phyloP scores from a whole-genome alignment of 2,888 invertebrate genomes.

The Caenorhabditis sinica region DNA sequence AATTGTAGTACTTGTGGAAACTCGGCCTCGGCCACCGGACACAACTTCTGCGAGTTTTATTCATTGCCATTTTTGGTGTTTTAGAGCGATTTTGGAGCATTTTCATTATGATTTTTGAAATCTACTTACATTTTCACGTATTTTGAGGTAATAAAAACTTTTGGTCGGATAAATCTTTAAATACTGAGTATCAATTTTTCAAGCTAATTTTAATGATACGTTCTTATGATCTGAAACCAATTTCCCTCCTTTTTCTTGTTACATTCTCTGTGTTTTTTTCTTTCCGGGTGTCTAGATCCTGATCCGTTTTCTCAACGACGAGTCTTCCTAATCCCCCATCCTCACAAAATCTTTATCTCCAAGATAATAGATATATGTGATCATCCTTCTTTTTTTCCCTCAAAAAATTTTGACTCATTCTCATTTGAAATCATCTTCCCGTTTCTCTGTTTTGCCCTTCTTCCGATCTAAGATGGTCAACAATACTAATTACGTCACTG shows the following conservation, averaged over 20 bases:
- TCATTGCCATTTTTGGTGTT: no score
- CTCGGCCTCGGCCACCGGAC: no score
- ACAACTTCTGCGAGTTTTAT: no score
- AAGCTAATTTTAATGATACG: no score
- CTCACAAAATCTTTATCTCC: background rate
- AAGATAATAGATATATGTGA: slow-evolving; percentile 2
- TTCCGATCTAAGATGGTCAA: slow-evolving; percentile 1
- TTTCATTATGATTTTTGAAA: no score
- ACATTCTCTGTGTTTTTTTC: background rate
- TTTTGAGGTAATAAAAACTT: no score
- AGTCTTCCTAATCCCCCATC: slow-evolving; percentile 39
- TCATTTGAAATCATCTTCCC: slow-evolving; percentile 1
- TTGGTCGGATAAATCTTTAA: no score
- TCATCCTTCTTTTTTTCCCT: background rate
- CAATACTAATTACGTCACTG: slow-evolving; percentile 43
- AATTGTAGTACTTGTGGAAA: no score
- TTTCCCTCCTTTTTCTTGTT: background rate
- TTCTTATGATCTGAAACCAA: no score
- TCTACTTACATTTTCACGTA: no score
- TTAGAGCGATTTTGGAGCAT: no score
- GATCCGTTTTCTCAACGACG: slow-evolving; percentile 1
- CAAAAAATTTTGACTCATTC: background rate
- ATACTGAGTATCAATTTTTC: no score
- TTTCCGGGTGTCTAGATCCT: background rate
- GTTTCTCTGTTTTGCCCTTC: slow-evolving; percentile 2